Conservation (phyloP, 2,113 vertebrate genomes). For the Bubo bubo region DNA sequence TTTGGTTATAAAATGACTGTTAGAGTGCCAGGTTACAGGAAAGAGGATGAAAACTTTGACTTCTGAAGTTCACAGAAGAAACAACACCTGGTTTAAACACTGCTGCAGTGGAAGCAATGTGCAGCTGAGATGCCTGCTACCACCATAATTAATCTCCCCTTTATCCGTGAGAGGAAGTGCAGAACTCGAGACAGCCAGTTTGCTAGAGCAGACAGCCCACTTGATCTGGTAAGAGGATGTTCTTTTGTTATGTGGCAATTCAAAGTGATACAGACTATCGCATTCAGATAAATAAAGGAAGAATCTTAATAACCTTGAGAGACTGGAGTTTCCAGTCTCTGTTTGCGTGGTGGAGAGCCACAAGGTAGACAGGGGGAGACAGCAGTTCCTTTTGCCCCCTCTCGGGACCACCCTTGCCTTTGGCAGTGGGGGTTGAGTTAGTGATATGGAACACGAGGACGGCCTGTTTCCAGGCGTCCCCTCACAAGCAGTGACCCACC, state of each 20-base stretch:
- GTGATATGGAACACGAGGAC: fast-evolving
- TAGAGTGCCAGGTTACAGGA: neutral
- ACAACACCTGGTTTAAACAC: neutral
- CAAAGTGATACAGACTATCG: fast-evolving
- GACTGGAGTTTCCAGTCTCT: no score
- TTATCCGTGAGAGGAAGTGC: neutral
- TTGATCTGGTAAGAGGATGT: neutral
- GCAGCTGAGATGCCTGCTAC: neutral
- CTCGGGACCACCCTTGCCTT: neutral
- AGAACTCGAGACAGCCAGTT: neutral
- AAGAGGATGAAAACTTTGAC: neutral
- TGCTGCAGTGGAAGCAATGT: neutral
- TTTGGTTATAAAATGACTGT: neutral
- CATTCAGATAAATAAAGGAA: neutral
- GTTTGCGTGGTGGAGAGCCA: neutral
- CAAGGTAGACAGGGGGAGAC: neutral
- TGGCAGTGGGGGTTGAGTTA: fast-evolving
- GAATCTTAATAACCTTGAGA: neutral
- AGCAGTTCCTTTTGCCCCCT: neutral
- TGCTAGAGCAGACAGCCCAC: neutral
- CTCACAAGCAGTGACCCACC: neutral
- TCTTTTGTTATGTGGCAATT: neutral
- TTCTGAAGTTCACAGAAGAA: neutral
- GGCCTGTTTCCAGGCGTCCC: neutral
- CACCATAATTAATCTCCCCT: neutral